Evolutionary conservation across 1,140 invertebrate species (phyloP).

Genomic region (Apis laboriosa): DNA sequence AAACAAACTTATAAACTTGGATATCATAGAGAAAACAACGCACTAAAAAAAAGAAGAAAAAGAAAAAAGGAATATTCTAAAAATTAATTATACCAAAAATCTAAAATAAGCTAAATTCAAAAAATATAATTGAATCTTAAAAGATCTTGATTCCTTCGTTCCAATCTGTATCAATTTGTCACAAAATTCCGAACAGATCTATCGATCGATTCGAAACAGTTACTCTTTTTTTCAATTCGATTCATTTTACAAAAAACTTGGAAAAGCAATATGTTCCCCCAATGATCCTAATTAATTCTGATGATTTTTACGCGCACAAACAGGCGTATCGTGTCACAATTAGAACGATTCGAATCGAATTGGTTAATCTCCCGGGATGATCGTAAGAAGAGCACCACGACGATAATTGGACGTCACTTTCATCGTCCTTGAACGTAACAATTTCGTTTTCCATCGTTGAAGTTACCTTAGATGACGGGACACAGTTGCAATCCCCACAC

Average conservation of each 20-base stretch:
- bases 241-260: neutral
- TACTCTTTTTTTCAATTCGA: neutral
- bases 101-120: too few relatives aligned
- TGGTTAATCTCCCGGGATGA: neutral
- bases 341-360: conserved; percentile 29
- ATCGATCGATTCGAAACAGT: neutral
- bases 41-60: too few relatives aligned
- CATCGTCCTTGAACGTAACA: neutral
- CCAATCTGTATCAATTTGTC: neutral
- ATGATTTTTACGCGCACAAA: neutral
- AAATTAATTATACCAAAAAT: too few relatives aligned
- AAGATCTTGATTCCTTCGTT: neutral
- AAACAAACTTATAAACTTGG: too few relatives aligned
- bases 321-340: neutral
- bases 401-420: neutral
- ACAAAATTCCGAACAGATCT: neutral
- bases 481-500: neutral
- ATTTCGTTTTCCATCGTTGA: neutral
- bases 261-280: neutral
- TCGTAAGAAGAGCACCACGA: neutral
- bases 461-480: neutral
- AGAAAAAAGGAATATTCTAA: too few relatives aligned
- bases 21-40: too few relatives aligned
- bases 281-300: neutral
- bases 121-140: neutral